phyloP scores from a whole-genome alignment of 2,888 invertebrate genomes.

The Acanthoscelides obtectus region DNA sequence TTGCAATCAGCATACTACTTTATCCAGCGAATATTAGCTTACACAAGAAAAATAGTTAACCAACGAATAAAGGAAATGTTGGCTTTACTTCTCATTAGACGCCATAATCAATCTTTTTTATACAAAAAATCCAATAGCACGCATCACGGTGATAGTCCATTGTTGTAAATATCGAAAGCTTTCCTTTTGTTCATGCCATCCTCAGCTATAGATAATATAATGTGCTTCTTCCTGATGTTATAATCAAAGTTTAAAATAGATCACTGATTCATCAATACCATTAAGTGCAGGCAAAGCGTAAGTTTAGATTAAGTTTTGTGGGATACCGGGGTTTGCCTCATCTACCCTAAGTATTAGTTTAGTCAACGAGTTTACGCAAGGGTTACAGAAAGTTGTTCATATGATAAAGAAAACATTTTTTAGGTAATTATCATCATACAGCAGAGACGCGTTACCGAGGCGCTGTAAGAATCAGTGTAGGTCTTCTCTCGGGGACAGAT shows the following conservation, averaged over 20 bases:
- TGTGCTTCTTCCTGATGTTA: not conserved
- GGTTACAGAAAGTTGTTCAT: not conserved
- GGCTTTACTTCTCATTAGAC: not conserved
- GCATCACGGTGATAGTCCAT: not conserved
- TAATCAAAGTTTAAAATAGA: not conserved
- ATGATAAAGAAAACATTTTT: too few species aligned
- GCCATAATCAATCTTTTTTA: not conserved
- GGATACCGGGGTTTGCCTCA: not conserved
- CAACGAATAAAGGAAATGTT: not conserved
- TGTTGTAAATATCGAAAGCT: not conserved
- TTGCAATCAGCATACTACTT: not conserved
- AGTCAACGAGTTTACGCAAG: not conserved
- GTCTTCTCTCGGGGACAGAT: too few species aligned
- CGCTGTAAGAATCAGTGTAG: too few species aligned
- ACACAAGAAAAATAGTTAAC: not conserved
- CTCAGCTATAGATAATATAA: not conserved
- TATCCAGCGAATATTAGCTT: not conserved
- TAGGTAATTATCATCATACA: too few species aligned
- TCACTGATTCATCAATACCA: not conserved
- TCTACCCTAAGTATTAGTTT: not conserved
- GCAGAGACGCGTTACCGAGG: too few species aligned
- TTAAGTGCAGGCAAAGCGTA: not conserved
- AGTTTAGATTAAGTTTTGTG: not conserved
- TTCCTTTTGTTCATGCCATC: not conserved
- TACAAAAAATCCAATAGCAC: not conserved